These are phyloP conservation scores for Tortricodes alternella DNA, from an alignment of 2,888 invertebrate species.

Conservation along the genomic window DNA sequence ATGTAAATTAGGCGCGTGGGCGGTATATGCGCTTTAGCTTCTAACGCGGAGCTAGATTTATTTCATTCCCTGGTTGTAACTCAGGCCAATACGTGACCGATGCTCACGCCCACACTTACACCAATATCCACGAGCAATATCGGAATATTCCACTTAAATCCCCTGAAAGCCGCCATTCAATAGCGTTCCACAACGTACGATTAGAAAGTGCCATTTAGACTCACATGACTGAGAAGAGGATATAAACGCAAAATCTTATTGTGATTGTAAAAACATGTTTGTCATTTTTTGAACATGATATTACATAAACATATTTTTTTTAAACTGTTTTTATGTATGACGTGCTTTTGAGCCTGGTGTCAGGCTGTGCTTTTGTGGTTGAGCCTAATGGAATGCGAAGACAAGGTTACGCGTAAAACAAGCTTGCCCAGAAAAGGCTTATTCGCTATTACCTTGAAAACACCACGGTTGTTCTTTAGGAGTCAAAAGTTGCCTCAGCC, in stretches of 20 bases:
- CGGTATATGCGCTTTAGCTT: conserved; percentile 55
- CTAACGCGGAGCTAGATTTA: conserved; percentile 66
- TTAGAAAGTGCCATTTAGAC: conserved; percentile 24
- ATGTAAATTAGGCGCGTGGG: conserved; percentile 54
- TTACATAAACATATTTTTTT: no score
- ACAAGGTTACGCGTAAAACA: no score
- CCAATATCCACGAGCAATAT: conserved; percentile 47
- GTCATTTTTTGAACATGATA: neutral
- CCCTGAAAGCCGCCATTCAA: conserved; percentile 23
- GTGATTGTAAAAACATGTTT: no score
- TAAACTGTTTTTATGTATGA: no score
- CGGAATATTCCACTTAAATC: conserved; percentile 23
- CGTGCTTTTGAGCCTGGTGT: no score
- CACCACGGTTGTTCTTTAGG: no score
- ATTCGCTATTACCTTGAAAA: no score
- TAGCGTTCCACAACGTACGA: conserved; percentile 3
- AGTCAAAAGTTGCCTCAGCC: no score
- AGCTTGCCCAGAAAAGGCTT: no score
- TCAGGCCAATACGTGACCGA: conserved; percentile 77
- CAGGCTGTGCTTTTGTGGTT: no score
- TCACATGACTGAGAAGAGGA: conserved; percentile 9
- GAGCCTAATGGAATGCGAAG: no score
- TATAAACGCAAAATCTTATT: neutral
- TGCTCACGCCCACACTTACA: conserved; percentile 67
- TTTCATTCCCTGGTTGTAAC: conserved; percentile 70